phyloP scores from a whole-genome alignment of 2,113 vertebrate genomes.

The Leptobrachium leishanense region DNA sequence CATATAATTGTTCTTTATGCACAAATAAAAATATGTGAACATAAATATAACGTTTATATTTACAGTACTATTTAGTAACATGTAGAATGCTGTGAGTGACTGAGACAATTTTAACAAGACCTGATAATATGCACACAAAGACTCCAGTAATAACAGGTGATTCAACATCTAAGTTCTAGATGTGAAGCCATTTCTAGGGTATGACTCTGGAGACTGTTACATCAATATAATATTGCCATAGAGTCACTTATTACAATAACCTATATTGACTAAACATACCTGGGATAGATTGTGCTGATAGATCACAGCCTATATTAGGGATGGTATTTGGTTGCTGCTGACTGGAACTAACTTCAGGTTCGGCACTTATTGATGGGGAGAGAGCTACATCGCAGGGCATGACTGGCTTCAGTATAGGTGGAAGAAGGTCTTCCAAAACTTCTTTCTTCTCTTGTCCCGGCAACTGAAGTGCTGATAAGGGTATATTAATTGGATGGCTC shows the following conservation, averaged over 20 bases:
- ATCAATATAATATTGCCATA: background rate
- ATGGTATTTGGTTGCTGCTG: slow-evolving; percentile 62
- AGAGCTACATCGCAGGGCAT: slow-evolving; percentile 60
- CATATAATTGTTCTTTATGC: no score
- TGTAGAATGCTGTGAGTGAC: no score
- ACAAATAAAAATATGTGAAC: no score
- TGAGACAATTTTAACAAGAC: no score
- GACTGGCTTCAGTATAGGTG: slow-evolving; percentile 57
- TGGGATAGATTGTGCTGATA: slow-evolving; percentile 67
- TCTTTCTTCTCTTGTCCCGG: slow-evolving; percentile 71
- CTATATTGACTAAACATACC: slow-evolving; percentile 63
- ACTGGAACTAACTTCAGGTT: slow-evolving; percentile 81
- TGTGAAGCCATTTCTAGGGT: no score
- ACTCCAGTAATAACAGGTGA: no score
- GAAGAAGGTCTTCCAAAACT: slow-evolving; percentile 65
- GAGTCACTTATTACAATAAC: background rate
- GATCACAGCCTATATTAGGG: slow-evolving; percentile 62
- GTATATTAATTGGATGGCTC: slow-evolving; percentile 73
- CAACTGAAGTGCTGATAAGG: slow-evolving; percentile 72
- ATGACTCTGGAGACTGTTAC: no score
- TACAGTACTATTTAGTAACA: no score
- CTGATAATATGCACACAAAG: no score
- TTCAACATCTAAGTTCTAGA: no score
- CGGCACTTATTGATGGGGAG: slow-evolving; percentile 66
- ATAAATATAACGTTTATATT: no score